Conservation (phyloP, 2,888 invertebrate genomes). For the Sipha maydis region DNA sequence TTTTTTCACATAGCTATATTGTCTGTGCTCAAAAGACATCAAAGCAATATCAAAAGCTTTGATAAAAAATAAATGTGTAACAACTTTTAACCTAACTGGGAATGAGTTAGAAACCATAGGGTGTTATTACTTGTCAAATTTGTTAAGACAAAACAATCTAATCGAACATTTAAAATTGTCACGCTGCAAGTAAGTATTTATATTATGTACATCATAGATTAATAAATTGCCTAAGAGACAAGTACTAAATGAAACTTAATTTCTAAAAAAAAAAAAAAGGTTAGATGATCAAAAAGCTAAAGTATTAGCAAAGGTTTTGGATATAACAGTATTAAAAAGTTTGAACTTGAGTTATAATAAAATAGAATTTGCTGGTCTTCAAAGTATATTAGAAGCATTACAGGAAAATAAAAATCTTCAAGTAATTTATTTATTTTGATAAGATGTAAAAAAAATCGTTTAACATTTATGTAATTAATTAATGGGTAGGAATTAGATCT, state of each 20-base stretch:
- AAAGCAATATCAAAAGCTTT: constrained; percentile 18
- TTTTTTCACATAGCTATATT: neutral
- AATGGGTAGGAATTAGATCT: neutral
- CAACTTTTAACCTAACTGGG: constrained; percentile 1
- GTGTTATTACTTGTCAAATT: constrained; percentile 5
- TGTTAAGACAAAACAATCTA: neutral
- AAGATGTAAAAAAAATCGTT: neutral
- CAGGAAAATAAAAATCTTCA: constrained; percentile 2
- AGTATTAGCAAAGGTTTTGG: neutral
- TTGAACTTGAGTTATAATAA: constrained; percentile 20
- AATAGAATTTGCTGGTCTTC: neutral
- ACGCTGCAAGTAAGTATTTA: constrained; percentile 3
- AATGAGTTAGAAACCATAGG: neutral
- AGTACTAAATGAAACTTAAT: neutral
- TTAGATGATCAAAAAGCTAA: neutral
- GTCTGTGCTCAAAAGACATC: constrained; percentile 3
- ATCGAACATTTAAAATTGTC: neutral
- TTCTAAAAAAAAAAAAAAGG: no score
- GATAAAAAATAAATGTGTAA: constrained; percentile 2
- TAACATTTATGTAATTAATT: neutral
- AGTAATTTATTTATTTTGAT: neutral
- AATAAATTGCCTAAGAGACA: neutral
- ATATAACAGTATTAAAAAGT: neutral
- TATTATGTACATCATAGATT: neutral
- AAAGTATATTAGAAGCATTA: constrained; percentile 5